A percentile compares a stretch with the other conserved stretches of the same genome.
These are phyloP conservation scores for Hemistola chrysoprasaria DNA, from an alignment of 2,888 invertebrate genomes.

Conservation along the genomic window DNA sequence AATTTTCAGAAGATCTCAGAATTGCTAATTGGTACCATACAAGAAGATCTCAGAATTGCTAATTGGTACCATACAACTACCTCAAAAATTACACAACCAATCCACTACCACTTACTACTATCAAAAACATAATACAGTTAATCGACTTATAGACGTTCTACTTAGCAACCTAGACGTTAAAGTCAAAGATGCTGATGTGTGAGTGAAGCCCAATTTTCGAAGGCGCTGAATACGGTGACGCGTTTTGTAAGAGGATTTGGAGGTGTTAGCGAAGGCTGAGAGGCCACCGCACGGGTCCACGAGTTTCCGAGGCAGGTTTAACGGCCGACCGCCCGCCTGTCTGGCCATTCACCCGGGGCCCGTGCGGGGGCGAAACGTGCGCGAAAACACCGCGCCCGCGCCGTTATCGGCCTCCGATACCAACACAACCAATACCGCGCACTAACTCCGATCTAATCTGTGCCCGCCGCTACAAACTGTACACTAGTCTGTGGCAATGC, in stretches of 20 bases:
- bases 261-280: slow-evolving; percentile 48
- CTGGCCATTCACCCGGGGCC: slow-evolving; percentile 81
- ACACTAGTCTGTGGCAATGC: slow-evolving; percentile 4
- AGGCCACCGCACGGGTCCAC: slow-evolving; percentile 63
- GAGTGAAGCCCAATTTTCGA: slow-evolving; percentile 20
- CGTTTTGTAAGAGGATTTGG: slow-evolving; percentile 27
- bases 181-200: slow-evolving; percentile 18
- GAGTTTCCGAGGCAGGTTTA: slow-evolving; percentile 70
- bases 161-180: slow-evolving; percentile 15
- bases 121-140: slow-evolving; percentile 16
- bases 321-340: slow-evolving; percentile 78
- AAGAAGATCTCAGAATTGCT: too few species aligned
- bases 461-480: neutral
- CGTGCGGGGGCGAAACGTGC: slow-evolving; percentile 72
- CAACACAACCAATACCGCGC: slow-evolving; percentile 19
- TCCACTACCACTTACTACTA: slow-evolving; percentile 6
- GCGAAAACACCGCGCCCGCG: slow-evolving; percentile 77
- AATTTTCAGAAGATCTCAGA: too few species aligned
- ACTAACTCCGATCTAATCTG: slow-evolving; percentile 4
- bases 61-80: too few species aligned
- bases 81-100: slow-evolving; percentile 12
- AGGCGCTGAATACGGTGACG: slow-evolving; percentile 20
- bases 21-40: too few species aligned
- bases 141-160: slow-evolving; percentile 11
- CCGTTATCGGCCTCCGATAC: slow-evolving; percentile 49